Evolutionary conservation across 2,797 vertebrate genomes (phyloP).

Genomic region (Gymnothorax javanicus): DNA sequence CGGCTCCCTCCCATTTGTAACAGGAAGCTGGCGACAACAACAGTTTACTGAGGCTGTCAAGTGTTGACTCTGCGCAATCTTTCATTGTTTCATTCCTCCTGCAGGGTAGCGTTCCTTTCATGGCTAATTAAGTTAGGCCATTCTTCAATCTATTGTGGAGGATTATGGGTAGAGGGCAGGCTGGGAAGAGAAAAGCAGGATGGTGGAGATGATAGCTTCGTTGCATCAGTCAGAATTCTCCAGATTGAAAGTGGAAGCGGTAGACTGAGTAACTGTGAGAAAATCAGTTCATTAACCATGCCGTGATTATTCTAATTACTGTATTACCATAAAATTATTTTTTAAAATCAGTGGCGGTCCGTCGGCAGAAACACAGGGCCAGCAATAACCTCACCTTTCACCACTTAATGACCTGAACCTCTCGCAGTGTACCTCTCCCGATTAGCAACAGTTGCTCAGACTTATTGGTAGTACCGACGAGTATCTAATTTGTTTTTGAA

Average conservation of each 20-base stretch:
- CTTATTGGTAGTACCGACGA: too few species aligned
- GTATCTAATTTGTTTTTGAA: too few species aligned
- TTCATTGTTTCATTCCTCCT: slow-evolving; percentile 39
- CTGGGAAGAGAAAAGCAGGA: slow-evolving; percentile 13
- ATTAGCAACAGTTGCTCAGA: too few species aligned
- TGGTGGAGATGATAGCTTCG: slow-evolving; percentile 12
- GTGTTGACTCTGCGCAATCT: slow-evolving; percentile 31
- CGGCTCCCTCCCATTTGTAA: slow-evolving; percentile 32
- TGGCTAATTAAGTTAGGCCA: slow-evolving; percentile 52
- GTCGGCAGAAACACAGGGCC: too few species aligned
- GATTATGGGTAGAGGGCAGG: slow-evolving; percentile 33
- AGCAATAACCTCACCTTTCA: too few species aligned
- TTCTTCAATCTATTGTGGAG: slow-evolving; percentile 52
- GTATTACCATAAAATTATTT: neutral
- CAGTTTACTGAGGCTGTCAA: slow-evolving; percentile 37
- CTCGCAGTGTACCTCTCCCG: too few species aligned
- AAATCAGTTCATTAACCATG: neutral
- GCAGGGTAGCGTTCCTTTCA: slow-evolving; percentile 38
- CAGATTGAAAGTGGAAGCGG: neutral
- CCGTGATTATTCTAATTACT: neutral
- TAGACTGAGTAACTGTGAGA: neutral
- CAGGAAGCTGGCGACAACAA: slow-evolving; percentile 29
- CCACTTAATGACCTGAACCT: too few species aligned
- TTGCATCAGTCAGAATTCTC: slow-evolving; percentile 23
- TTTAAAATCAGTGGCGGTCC: neutral